Evolutionary conservation across 2,113 vertebrate genomes (phyloP).

Genomic region (Carassius carassius): DNA sequence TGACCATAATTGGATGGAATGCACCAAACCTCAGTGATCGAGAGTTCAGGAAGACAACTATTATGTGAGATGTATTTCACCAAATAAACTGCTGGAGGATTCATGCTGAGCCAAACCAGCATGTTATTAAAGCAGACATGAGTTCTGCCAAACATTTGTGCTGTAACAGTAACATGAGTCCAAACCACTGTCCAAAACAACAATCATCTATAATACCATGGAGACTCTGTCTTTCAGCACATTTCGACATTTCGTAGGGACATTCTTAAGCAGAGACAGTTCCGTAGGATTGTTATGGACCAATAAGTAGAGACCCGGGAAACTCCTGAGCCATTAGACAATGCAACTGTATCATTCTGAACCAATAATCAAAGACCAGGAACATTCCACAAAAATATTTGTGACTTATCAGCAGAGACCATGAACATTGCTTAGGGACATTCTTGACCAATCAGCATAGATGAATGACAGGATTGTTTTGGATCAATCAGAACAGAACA

Average conservation of each 20-base stretch:
- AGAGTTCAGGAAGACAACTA: slow-evolving; percentile 48
- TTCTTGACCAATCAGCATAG: neutral
- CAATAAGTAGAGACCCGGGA: neutral
- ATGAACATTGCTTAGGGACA: neutral
- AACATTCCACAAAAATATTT: neutral
- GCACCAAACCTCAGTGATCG: slow-evolving; percentile 13
- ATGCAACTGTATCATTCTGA: neutral
- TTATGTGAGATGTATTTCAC: slow-evolving; percentile 40
- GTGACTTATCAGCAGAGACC: neutral
- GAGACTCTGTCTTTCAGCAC: neutral
- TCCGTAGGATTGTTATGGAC: neutral
- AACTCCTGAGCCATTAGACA: neutral
- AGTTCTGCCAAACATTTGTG: slow-evolving; percentile 29
- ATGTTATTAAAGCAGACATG: slow-evolving; percentile 22
- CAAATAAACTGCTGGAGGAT: slow-evolving; percentile 29
- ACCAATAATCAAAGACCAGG: neutral
- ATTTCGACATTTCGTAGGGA: neutral
- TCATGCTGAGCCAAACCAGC: slow-evolving; percentile 31
- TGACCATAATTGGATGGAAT: slow-evolving; percentile 43
- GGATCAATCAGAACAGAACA: no score
- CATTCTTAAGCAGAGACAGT: neutral
- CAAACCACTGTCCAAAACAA: slow-evolving; percentile 22
- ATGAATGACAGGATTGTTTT: no score
- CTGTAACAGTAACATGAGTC: slow-evolving; percentile 20
- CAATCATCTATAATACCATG: slow-evolving; percentile 5